These are phyloP conservation scores for Callipepla squamata DNA, from an alignment of 2,113 vertebrate species.

Conservation along the genomic window DNA sequence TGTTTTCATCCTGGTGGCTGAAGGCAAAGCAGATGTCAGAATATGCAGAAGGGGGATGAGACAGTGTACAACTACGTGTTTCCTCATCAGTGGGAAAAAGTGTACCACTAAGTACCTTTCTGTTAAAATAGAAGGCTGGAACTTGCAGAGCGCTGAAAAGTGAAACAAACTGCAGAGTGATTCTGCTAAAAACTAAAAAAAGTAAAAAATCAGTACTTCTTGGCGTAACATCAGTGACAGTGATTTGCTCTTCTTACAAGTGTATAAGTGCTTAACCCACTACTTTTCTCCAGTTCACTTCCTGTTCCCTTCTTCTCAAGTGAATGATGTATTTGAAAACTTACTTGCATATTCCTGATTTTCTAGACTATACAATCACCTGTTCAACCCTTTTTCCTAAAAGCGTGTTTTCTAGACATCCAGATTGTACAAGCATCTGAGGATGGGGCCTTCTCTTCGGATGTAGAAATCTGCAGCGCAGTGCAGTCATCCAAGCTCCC, in stretches of 20 bases:
- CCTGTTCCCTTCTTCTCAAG: not conserved
- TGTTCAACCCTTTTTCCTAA: not conserved
- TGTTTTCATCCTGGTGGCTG: not conserved
- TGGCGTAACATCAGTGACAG: not conserved
- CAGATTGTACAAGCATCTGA: not conserved
- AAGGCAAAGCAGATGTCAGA: not conserved
- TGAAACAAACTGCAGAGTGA: not conserved
- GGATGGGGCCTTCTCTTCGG: not conserved
- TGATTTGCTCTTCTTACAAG: not conserved
- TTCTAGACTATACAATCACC: not conserved
- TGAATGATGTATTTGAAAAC: not conserved
- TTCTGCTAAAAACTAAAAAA: not conserved
- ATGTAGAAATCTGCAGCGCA: accelerated
- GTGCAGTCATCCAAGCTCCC: not conserved
- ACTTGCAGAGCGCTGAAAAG: not conserved
- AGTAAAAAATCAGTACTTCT: not conserved
- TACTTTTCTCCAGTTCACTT: not conserved
- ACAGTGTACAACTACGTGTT: not conserved
- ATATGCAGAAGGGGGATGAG: not conserved
- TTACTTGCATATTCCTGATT: not conserved
- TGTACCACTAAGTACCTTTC: not conserved
- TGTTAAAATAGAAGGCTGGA: not conserved
- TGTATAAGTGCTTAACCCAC: not conserved
- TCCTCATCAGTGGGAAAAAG: not conserved
- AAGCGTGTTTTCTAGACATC: not conserved